These are phyloP conservation scores for Lophotriccus pileatus DNA, from an alignment of 2,797 vertebrate genomes.

Conservation along the genomic window DNA sequence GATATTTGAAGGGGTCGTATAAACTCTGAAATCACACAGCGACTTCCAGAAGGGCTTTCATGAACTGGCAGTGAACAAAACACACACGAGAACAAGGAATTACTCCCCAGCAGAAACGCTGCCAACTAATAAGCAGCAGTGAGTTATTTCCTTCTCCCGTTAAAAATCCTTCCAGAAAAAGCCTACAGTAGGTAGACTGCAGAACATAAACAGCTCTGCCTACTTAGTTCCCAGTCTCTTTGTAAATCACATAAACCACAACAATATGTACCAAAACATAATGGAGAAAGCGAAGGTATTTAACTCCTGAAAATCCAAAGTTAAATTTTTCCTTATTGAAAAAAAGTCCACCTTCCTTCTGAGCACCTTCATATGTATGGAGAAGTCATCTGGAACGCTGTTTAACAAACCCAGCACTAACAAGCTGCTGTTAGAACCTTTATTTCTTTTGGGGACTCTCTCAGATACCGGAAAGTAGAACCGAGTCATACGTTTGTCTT, in stretches of 20 bases:
- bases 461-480: not conserved
- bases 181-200: not conserved
- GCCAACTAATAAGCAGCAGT: not conserved
- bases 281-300: not conserved
- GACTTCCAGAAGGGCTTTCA: conserved; percentile 81
- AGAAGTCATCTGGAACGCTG: not conserved
- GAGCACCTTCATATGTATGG: not conserved
- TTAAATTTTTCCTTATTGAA: too few species aligned
- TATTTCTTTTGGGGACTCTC: accelerated
- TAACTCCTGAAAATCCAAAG: accelerated
- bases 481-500: not conserved
- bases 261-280: not conserved
- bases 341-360: not conserved
- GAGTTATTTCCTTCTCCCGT: not conserved
- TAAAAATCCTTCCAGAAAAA: not conserved
- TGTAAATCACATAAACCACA: not conserved
- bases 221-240: not conserved
- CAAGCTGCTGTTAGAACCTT: not conserved
- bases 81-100: accelerated
- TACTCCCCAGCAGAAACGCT: not conserved
- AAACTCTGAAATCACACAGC: conserved; percentile 86
- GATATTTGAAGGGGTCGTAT: conserved; percentile 86
- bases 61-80: conserved; percentile 75
- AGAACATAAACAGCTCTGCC: not conserved
- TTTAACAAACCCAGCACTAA: not conserved